Base-by-base conservation (phyloP, 2,797 vertebrate species). In the Urophycis tenuis region DNA sequence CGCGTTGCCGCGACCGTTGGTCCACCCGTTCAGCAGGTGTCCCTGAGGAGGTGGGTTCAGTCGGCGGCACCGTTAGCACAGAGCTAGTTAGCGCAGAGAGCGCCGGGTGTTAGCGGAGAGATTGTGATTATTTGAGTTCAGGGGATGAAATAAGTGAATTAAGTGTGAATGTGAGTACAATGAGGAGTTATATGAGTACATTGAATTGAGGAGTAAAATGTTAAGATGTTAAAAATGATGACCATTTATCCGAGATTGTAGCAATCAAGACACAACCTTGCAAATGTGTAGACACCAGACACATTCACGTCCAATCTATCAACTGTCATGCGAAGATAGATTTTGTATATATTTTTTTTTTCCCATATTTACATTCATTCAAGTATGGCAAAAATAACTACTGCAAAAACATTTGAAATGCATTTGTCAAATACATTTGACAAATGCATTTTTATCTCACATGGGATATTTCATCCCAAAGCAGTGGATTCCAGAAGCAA, bases 1-100 rank as follows among this genome's bases (percentile, higher is more conserved):
- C 0, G 95, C 92, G 0, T 97, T 99, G 77, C 93, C 91, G 25
- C 98, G 91, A 12, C 97, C 98, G 0, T 91, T 96, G 17, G 94
- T 94, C 98, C 98, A 99, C 53, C 96, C 94, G 0, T 99, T 99
- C 85, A 95, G 92, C 77, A 96, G 87, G 31, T 95, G 96, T 30
- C 97, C 98, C 97, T 99, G 82, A 75, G 89, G 88, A 6, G 75
- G 82, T 77, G 41, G 22, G 22, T 25, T 67, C 60, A 67, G 60
- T 25, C 60, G 11, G 12, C 60, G 29, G 60, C 53, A n/a, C 53
- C 10, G 60, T 70, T 45, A 45, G 36, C 36, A 14, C 12, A 1
- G 36, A 39, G 36, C 36, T 39, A 39, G 10, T 11, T 14, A 15
- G 2, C 10, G 2, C 36, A 39, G 12, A 11, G 2, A 39, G 36